Base-by-base conservation (phyloP, 92 coral and sea anemone species). In the Zoanthus solanderi region DNA sequence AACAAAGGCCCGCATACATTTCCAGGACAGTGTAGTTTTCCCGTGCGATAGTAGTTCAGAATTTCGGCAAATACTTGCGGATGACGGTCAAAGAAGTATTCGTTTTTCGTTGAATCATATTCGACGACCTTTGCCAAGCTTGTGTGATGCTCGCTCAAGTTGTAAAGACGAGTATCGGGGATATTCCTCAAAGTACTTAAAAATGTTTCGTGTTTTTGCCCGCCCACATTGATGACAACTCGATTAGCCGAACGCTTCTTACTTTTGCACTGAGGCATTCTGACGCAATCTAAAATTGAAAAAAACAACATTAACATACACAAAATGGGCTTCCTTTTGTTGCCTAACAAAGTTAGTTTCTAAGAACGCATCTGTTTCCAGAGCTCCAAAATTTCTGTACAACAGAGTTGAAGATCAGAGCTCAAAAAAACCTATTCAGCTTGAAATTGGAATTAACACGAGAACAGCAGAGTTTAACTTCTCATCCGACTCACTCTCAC, bases 31-130 rank as follows among this genome's bases (percentile, higher is more conserved):
- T 97, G 99, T 50, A 97, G 93, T 61, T 92, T 97, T 72, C 99
- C 99, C 6, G 98, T 97, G 84, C 99, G 95, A 65, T 95, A 97
- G 78, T 95, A 97, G 83, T 97, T 97, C 50, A 97, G 76, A 56
- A 97, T 92, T 72, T 97, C 98, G 28, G 99, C 92, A 53, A 97
- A 97, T 3, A 95, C 95, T 5, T 98, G 97, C 0, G 99, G 99
- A 78, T 97, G 99, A 15, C 99, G 91, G 84, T 97, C 99, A 61
- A 97, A 97, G 67, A 97, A 97, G 75, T 95, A 97, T 90, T 97
- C 99, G 54, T 87, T 92, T 63, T 94, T 91, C 5, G 92, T 68
- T 11, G 93, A 78, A 72, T 96, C 98, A 42, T 90, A 95, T 58
- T 97, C 97, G 0, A 94, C 90, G 10, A 93, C 87, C 53, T 92